Evolutionary conservation across 2,888 invertebrate genomes (phyloP).

Genomic region (Ephialtes manifestator): DNA sequence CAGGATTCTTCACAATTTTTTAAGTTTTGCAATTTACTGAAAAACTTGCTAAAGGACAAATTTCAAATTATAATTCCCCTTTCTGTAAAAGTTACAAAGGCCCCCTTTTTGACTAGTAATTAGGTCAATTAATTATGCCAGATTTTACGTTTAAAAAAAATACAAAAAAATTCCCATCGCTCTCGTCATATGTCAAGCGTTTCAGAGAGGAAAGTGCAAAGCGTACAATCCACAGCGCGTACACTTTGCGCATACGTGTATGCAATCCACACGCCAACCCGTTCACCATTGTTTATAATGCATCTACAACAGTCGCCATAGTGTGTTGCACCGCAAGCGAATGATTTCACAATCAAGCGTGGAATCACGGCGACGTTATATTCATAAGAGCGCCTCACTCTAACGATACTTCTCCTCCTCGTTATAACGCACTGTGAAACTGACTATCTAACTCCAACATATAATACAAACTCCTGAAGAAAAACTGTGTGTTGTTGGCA

Average conservation of each 20-base stretch:
- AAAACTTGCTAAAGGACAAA: too few species aligned
- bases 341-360: constrained; percentile 79
- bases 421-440: constrained; percentile 24
- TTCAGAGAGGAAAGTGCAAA: constrained; percentile 14
- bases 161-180: constrained; percentile 27
- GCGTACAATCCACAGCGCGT: constrained; percentile 11
- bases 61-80: too few species aligned
- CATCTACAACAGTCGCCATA: constrained; percentile 56
- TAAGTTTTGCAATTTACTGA: too few species aligned
- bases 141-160: not conserved
- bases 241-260: constrained; percentile 7
- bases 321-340: constrained; percentile 73
- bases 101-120: not conserved
- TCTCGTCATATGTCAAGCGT: constrained; percentile 34
- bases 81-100: not conserved
- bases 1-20: too few species aligned
- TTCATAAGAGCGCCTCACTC: constrained; percentile 59
- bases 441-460: not conserved
- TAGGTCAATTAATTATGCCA: not conserved
- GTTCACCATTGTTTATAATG: constrained; percentile 77
- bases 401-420: not conserved
- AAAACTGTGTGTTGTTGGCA: not conserved
- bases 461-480: not conserved
- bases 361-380: constrained; percentile 80
- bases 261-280: constrained; percentile 23